Evolutionary conservation across 2,888 invertebrate genomes (phyloP).

Genomic region (Macroteleia sp.): DNA sequence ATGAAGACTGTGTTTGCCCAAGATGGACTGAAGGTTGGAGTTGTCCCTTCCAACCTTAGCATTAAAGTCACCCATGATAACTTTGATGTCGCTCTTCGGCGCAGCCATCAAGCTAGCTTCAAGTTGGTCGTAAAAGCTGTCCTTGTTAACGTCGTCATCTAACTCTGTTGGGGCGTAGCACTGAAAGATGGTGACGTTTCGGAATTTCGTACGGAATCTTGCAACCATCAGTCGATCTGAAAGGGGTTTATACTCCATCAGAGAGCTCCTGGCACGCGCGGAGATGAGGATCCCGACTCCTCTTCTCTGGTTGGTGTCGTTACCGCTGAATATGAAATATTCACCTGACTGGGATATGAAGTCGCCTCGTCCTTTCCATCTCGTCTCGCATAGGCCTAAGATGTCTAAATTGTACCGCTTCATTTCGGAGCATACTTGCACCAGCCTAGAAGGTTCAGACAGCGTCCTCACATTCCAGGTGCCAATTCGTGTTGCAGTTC

Average conservation of each 20-base stretch:
- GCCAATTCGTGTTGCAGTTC: background rate
- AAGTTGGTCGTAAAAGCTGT: background rate
- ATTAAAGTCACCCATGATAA: constrained; percentile 1
- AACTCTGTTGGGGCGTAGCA: background rate
- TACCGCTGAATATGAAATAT: background rate
- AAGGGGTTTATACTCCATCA: background rate
- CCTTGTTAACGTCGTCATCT: constrained; percentile 9
- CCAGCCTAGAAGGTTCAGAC: background rate
- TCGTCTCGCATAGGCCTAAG: background rate
- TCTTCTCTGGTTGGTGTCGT: background rate
- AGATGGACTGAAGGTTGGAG: background rate
- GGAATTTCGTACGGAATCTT: background rate
- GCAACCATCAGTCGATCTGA: background rate
- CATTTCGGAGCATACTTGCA: constrained; percentile 11
- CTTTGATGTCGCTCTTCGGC: background rate
- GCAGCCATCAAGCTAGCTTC: background rate
- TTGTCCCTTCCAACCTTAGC: constrained; percentile 14
- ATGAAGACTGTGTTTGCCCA: constrained; percentile 19
- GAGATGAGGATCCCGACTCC: background rate
- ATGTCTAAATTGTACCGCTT: background rate
- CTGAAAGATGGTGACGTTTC: background rate
- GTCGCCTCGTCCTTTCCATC: constrained; percentile 13
- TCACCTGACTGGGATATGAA: background rate
- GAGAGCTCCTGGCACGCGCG: background rate
- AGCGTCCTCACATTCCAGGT: constrained; percentile 23